Conservation (phyloP, 2,113 vertebrate species). For the Reinhardtius hippoglossoides region DNA sequence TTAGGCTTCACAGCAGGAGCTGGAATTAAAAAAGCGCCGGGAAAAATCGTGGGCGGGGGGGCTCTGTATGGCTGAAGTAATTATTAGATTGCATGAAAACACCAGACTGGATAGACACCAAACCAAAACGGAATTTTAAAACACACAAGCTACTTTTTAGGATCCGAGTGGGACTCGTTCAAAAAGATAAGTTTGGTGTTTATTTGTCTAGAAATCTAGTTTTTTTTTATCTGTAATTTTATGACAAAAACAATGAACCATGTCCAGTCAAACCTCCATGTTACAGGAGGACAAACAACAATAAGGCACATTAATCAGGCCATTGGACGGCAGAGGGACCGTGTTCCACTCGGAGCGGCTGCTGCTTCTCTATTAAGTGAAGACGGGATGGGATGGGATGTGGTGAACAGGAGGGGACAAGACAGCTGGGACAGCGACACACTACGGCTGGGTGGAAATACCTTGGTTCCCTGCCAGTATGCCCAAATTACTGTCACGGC, state of each 20-base stretch:
- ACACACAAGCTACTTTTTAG: neutral
- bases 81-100: neutral
- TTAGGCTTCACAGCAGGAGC: conserved; percentile 1
- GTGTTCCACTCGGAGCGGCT: conserved; percentile 16
- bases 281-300: conserved; percentile 1
- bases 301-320: conserved; percentile 6
- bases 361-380: conserved; percentile 25
- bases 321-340: neutral
- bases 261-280: neutral
- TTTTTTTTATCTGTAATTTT: neutral
- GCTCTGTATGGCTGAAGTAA: neutral
- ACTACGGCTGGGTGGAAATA: conserved; percentile 84
- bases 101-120: neutral
- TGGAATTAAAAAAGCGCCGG: neutral
- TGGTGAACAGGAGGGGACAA: conserved; percentile 31
- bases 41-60: neutral
- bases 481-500: conserved; percentile 99
- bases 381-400: conserved; percentile 37
- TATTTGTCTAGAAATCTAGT: neutral
- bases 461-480: conserved; percentile 99
- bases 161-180: neutral
- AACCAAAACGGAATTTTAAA: neutral
- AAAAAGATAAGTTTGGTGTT: neutral
- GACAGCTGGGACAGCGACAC: conserved; percentile 63
- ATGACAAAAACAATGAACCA: neutral